Conservation (phyloP, 2,888 invertebrate species). For the Laspeyria flexula region DNA sequence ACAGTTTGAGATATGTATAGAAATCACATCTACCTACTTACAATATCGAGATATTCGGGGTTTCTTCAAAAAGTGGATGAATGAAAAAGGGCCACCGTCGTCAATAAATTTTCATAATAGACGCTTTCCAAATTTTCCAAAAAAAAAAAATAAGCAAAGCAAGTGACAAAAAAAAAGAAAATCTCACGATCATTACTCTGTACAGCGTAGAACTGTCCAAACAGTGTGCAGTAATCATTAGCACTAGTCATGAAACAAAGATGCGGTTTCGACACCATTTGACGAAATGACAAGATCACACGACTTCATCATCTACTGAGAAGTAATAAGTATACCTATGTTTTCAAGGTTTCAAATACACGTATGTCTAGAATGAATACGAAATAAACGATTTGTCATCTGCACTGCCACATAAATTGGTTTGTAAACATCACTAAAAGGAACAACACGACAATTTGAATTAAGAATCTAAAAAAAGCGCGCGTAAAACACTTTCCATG, state of each 20-base stretch:
- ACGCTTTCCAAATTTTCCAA: too few species aligned
- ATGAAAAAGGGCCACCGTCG: too few species aligned
- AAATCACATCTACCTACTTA: neutral
- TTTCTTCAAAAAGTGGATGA: too few species aligned
- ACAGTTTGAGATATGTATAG: neutral
- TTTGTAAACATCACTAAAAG: neutral
- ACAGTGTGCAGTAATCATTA: constrained; percentile 41
- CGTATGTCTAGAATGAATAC: neutral
- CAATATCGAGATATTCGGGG: too few species aligned
- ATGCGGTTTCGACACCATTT: constrained; percentile 48
- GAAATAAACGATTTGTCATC: neutral
- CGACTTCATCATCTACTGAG: constrained; percentile 25
- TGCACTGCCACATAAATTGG: neutral
- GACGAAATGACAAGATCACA: constrained; percentile 33
- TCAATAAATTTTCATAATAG: too few species aligned
- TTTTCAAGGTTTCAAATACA: neutral
- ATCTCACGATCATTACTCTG: constrained; percentile 34
- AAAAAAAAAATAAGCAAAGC: too few species aligned
- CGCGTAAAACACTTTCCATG: constrained; percentile 36
- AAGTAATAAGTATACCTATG: constrained; percentile 2
- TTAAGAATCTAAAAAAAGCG: constrained; percentile 16
- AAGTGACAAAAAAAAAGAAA: neutral
- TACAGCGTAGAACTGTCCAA: constrained; percentile 25
- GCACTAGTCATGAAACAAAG: constrained; percentile 53
- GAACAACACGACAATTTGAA: constrained; percentile 6